Percentiles rank a stretch among this genome's conserved stretches.
These are phyloP conservation scores for Ooceraea biroi DNA, from an alignment of 1,140 invertebrate species.

Conservation along the genomic window DNA sequence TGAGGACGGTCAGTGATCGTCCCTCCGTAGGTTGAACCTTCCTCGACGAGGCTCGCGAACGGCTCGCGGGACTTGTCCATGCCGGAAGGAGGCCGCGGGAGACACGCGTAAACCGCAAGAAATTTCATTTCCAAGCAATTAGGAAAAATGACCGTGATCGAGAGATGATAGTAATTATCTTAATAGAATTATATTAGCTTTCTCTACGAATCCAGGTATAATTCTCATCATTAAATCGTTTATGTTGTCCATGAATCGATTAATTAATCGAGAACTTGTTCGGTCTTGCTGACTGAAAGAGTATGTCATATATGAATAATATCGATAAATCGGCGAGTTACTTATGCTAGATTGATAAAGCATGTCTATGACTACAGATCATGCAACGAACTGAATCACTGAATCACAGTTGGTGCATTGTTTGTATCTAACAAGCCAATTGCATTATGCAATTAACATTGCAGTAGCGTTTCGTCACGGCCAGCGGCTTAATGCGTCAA, in stretches of 20 bases:
- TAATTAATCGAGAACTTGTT: neutral
- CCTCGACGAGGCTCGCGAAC: neutral
- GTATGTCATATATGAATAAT: no score
- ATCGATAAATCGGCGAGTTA: no score
- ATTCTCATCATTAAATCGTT: neutral
- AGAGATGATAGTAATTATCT: slow-evolving; percentile 16
- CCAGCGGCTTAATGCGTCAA: slow-evolving; percentile 46
- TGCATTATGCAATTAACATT: slow-evolving; percentile 40
- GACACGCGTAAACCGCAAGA: slow-evolving; percentile 39
- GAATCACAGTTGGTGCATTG: slow-evolving; percentile 35
- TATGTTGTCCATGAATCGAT: slow-evolving; percentile 25
- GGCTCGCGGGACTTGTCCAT: neutral
- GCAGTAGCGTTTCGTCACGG: slow-evolving; percentile 48
- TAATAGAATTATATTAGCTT: neutral
- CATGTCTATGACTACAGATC: slow-evolving; percentile 4
- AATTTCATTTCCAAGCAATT: slow-evolving; percentile 24
- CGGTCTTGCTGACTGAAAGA: no score
- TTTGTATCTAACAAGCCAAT: neutral
- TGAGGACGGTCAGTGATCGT: slow-evolving; percentile 81
- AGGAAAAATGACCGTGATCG: neutral
- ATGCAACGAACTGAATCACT: neutral
- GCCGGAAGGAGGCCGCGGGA: neutral
- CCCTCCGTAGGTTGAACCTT: slow-evolving; percentile 23
- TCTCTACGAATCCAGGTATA: neutral
- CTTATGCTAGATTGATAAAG: neutral